A percentile compares a stretch with the other conserved stretches of the same genome.
Conservation (phyloP, 1,140 invertebrate genomes). For the Eriosoma lanigerum region DNA sequence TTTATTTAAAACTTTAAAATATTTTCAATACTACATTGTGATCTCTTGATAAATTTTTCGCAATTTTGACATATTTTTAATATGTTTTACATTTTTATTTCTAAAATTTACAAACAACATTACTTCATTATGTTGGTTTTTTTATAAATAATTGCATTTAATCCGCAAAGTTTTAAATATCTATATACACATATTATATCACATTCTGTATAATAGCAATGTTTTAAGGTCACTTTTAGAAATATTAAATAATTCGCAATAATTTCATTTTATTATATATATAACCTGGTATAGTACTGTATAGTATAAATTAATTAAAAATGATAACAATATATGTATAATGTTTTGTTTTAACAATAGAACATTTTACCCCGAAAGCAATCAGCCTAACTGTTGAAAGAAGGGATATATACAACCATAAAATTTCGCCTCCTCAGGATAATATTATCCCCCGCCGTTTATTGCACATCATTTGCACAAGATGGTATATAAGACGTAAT, state of each 20-base stretch:
- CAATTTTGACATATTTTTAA: no score
- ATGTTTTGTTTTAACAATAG: conserved; percentile 8
- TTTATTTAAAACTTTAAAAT: no score
- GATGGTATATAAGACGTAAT: background rate
- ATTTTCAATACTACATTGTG: no score
- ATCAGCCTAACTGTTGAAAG: background rate
- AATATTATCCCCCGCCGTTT: background rate
- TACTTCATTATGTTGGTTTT: no score
- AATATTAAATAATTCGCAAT: background rate
- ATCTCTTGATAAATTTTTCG: no score
- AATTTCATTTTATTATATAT: no score
- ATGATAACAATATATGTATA: background rate
- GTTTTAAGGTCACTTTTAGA: conserved; percentile 16
- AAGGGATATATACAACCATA: background rate
- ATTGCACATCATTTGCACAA: background rate
- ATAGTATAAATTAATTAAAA: no score
- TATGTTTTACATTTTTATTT: no score
- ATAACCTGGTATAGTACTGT: background rate
- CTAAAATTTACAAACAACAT: no score
- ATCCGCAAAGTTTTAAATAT: no score
- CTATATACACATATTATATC: no score
- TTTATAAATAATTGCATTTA: background rate
- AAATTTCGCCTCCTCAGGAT: background rate
- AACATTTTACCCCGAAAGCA: conserved; percentile 19
- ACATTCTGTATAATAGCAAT: background rate